Conservation (phyloP, 64 coral and sea anemone genomes). For the Montipora efflorescens region DNA sequence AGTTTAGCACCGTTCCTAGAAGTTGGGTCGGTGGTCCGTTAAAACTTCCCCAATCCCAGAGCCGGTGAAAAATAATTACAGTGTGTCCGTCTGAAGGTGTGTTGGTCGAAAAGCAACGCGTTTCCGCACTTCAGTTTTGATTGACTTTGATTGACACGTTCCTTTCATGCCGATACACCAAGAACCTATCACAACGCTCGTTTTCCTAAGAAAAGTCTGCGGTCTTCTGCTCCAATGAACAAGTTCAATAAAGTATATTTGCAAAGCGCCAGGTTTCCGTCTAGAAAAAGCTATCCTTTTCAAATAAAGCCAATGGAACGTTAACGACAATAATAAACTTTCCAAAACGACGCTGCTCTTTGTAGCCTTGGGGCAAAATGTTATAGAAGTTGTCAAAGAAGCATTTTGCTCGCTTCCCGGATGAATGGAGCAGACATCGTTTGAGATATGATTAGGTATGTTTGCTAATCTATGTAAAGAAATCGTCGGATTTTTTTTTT, state of each 20-base stretch:
- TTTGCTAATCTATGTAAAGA: conserved; percentile 30
- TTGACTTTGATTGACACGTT: conserved; percentile 75
- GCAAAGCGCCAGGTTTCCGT: neutral
- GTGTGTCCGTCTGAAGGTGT: neutral
- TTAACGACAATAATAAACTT: conserved; percentile 4
- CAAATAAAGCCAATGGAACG: neutral
- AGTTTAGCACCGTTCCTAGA: neutral
- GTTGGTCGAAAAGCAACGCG: conserved; percentile 22
- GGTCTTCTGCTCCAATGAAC: conserved; percentile 13
- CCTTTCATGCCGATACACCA: conserved; percentile 61
- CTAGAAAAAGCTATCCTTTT: neutral
- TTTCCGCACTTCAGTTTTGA: conserved; percentile 26
- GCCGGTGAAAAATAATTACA: too few species aligned
- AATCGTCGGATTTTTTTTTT: neutral
- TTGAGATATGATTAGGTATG: neutral
- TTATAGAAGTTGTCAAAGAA: neutral
- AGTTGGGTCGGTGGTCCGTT: neutral
- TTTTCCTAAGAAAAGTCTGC: conserved; percentile 11
- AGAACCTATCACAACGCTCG: conserved; percentile 27
- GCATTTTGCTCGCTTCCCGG: neutral
- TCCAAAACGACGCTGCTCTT: conserved; percentile 1
- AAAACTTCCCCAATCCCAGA: too few species aligned
- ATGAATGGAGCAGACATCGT: neutral
- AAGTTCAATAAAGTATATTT: neutral
- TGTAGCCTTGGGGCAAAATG: neutral